Conservation (phyloP, 2,113 vertebrate genomes). For the Odocoileus hemionus region DNA sequence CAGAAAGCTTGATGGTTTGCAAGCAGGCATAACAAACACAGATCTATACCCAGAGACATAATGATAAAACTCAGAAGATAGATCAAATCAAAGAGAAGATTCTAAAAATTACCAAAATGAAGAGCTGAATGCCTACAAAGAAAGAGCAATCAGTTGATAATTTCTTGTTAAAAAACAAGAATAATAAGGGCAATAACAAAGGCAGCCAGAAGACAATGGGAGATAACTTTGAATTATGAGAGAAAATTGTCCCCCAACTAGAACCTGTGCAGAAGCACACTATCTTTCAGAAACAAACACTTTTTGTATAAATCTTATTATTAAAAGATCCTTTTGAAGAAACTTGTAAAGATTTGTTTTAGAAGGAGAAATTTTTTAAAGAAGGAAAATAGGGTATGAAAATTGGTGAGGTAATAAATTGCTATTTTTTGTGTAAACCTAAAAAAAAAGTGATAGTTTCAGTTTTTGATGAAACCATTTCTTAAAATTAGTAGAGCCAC, state of each 20-base stretch:
- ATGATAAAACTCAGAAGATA: background rate
- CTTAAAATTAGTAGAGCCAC: background rate
- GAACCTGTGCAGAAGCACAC: background rate
- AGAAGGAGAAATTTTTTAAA: background rate
- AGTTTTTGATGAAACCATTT: background rate
- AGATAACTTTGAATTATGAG: background rate
- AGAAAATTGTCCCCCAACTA: background rate
- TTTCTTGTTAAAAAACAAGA: background rate
- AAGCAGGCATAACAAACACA: background rate
- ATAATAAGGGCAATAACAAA: background rate
- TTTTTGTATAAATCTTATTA: background rate
- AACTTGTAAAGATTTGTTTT: background rate
- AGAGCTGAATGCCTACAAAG: background rate
- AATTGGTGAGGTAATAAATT: background rate
- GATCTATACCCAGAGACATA: background rate
- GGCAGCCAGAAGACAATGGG: background rate
- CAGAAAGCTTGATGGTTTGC: background rate
- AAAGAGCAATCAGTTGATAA: background rate
- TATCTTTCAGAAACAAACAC: background rate
- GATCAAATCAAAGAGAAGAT: background rate
- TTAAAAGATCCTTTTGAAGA: background rate
- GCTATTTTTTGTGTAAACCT: background rate
- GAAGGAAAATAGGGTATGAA: background rate
- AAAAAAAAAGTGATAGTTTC: background rate
- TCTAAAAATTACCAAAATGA: background rate